phyloP scores from a whole-genome alignment of 2,888 invertebrate species.

The Andrena hattorfiana region DNA sequence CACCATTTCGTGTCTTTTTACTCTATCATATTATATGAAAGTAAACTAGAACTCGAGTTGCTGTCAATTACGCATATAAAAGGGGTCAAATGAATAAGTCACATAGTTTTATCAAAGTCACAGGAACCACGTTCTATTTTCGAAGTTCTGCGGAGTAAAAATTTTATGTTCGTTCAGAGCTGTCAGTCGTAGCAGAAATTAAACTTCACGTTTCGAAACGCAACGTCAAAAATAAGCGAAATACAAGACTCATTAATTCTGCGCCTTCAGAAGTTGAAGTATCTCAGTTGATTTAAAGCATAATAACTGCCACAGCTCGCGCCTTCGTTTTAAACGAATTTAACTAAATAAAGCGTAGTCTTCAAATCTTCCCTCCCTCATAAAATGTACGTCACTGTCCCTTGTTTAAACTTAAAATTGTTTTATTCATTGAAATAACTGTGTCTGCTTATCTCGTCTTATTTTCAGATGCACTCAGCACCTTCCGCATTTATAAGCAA shows the following conservation, averaged over 20 bases:
- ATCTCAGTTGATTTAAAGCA: slow-evolving; percentile 16
- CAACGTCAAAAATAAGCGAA: neutral
- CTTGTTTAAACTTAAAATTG: slow-evolving; percentile 6
- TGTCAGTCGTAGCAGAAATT: neutral
- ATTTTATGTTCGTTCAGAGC: neutral
- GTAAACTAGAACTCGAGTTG: neutral
- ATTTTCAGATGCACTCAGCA: neutral
- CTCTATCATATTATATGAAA: neutral
- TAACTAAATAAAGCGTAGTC: slow-evolving; percentile 6
- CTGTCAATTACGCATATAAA: neutral
- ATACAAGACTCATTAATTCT: slow-evolving; percentile 1
- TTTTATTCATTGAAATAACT: neutral
- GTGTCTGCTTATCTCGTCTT: too few relatives aligned
- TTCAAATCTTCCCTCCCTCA: neutral
- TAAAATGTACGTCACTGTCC: neutral
- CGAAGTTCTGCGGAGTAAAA: neutral
- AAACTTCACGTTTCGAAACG: neutral
- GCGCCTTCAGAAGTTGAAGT: neutral
- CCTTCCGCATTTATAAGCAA: neutral
- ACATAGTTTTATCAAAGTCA: neutral
- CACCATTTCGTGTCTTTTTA: neutral
- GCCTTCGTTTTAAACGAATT: neutral
- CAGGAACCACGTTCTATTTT: neutral
- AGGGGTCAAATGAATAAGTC: too few relatives aligned
- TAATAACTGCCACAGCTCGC: slow-evolving; percentile 18